Evolutionary conservation across 2,113 vertebrate species (phyloP).

Genomic region (Phoxinus phoxinus): DNA sequence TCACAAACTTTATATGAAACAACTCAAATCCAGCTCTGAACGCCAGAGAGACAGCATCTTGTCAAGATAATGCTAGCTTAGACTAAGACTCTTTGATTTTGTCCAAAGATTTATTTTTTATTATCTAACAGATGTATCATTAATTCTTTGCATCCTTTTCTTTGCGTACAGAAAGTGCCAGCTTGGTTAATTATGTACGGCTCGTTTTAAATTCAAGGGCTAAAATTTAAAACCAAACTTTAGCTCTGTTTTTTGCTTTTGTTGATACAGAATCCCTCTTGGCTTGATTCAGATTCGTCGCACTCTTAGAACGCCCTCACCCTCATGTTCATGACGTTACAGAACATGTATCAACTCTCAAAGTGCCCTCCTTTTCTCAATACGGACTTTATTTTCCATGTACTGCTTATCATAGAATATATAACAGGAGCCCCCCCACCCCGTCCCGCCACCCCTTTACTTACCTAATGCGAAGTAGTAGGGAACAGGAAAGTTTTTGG

Average conservation of each 20-base stretch:
- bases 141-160: background rate
- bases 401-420: slow-evolving; percentile 33
- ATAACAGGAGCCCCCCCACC: slow-evolving; percentile 37
- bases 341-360: background rate
- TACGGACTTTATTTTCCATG: slow-evolving; percentile 11
- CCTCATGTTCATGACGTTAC: slow-evolving; percentile 16
- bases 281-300: background rate
- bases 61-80: slow-evolving; percentile 13
- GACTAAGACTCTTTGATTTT: background rate
- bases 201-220: slow-evolving; percentile 48
- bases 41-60: background rate
- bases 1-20: slow-evolving; percentile 13
- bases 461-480: slow-evolving; percentile 20
- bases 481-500: slow-evolving; percentile 34
- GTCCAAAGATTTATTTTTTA: slow-evolving; percentile 13
- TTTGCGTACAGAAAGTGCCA: slow-evolving; percentile 16
- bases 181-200: background rate
- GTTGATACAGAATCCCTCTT: slow-evolving; percentile 6
- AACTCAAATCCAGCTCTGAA: background rate
- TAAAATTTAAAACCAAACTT: slow-evolving; percentile 49
- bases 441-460: background rate
- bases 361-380: slow-evolving; percentile 35
- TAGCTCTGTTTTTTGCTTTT: slow-evolving; percentile 30
- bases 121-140: background rate
- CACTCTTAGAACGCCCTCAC: slow-evolving; percentile 18